Evolutionary conservation across 2,113 vertebrate species (phyloP).

Genomic region (Erythrolamprus reginae): DNA sequence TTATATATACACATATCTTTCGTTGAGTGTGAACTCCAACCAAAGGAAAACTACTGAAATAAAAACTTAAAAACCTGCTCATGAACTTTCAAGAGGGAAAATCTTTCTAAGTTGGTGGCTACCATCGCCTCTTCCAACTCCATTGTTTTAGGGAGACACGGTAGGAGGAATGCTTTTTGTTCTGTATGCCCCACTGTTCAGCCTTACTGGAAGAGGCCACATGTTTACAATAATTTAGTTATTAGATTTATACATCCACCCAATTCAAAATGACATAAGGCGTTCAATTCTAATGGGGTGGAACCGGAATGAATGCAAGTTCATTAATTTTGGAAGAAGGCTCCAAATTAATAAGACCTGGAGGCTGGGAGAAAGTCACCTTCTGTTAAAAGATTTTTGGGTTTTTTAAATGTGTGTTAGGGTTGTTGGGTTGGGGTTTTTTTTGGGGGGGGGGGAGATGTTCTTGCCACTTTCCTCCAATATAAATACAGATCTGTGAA

Average conservation of each 20-base stretch:
- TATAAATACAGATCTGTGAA: neutral
- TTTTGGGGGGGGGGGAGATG: no score
- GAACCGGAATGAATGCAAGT: neutral
- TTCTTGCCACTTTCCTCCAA: neutral
- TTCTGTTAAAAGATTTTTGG: neutral
- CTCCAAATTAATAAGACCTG: neutral
- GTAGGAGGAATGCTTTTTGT: neutral
- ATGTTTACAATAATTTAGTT: neutral
- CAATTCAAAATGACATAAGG: neutral
- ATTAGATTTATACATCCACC: neutral
- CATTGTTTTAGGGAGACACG: neutral
- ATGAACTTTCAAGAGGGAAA: neutral
- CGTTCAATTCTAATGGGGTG: neutral
- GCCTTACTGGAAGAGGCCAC: neutral
- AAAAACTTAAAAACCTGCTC: neutral
- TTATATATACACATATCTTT: no score
- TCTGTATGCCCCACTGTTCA: neutral
- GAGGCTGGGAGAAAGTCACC: neutral
- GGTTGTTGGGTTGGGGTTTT: no score
- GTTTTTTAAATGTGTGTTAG: neutral
- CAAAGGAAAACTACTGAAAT: neutral
- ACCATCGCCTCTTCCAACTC: neutral
- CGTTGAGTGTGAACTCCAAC: neutral
- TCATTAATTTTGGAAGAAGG: neutral
- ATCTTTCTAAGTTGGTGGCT: neutral